A percentile compares a stretch with the other conserved stretches of the same genome.
Evolutionary conservation across 2,888 invertebrate genomes (phyloP).

Genomic region (Bombyx huttoni): DNA sequence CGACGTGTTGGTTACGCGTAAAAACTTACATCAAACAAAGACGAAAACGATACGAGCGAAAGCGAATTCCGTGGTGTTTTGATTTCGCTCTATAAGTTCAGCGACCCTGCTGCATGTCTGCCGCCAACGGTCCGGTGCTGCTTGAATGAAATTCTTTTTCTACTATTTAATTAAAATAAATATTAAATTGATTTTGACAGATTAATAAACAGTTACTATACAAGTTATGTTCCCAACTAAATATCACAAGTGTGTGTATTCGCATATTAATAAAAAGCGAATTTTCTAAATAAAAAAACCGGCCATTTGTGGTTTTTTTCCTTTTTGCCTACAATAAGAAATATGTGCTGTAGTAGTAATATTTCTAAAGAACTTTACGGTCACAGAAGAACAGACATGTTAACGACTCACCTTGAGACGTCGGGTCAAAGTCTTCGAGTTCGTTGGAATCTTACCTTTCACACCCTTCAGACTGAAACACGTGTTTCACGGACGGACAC

Average conservation of each 20-base stretch:
- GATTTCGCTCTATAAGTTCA: not conserved
- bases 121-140: not conserved
- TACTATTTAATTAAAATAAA: no score
- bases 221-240: no score
- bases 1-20: not conserved
- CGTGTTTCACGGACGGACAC: not conserved
- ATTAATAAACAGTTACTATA: no score
- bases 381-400: not conserved
- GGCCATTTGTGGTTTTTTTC: no score
- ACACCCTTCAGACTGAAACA: not conserved
- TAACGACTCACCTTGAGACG: not conserved
- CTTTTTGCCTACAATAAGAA: no score
- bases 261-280: no score
- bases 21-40: not conserved
- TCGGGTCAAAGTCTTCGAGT: not conserved
- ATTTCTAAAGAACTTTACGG: not conserved
- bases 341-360: no score
- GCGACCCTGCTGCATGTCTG: not conserved
- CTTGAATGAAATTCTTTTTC: not conserved
- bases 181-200: no score
- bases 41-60: not conserved
- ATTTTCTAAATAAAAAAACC: no score
- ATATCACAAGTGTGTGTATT: no score
- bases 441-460: not conserved
- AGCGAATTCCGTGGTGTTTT: not conserved